Evolutionary conservation across 2,113 vertebrate genomes (phyloP).

Genomic region (Physeter macrocephalus): DNA sequence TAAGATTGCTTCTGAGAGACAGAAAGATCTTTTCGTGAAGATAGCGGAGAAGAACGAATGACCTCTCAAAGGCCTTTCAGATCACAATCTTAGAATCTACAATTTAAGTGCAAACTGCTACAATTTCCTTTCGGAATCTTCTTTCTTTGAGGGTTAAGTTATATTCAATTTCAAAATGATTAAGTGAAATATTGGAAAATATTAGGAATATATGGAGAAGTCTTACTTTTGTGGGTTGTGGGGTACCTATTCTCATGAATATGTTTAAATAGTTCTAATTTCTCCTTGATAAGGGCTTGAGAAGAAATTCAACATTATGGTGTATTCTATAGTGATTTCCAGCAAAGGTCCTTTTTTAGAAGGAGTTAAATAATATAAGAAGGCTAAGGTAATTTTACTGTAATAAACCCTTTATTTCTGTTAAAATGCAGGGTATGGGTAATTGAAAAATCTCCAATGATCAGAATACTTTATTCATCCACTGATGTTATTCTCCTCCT

Average conservation of each 20-base stretch:
- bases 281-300: background rate
- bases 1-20: background rate
- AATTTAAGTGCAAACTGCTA: background rate
- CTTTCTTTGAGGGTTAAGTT: background rate
- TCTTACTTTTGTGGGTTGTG: background rate
- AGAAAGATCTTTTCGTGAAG: background rate
- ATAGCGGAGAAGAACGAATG: background rate
- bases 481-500: background rate
- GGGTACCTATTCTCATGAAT: background rate
- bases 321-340: background rate
- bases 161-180: conserved; percentile 10
- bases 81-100: background rate
- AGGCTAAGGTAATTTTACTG: conserved; percentile 7
- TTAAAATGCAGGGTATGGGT: background rate
- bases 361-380: background rate
- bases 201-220: background rate
- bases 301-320: background rate
- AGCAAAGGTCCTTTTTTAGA: background rate
- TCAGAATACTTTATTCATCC: background rate
- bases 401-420: conserved; percentile 9
- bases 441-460: background rate
- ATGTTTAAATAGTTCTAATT: background rate
- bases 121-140: background rate
- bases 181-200: background rate
- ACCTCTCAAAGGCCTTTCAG: background rate